These are phyloP conservation scores for Nettapus auritus DNA, from an alignment of 2,113 vertebrate genomes.

Conservation along the genomic window DNA sequence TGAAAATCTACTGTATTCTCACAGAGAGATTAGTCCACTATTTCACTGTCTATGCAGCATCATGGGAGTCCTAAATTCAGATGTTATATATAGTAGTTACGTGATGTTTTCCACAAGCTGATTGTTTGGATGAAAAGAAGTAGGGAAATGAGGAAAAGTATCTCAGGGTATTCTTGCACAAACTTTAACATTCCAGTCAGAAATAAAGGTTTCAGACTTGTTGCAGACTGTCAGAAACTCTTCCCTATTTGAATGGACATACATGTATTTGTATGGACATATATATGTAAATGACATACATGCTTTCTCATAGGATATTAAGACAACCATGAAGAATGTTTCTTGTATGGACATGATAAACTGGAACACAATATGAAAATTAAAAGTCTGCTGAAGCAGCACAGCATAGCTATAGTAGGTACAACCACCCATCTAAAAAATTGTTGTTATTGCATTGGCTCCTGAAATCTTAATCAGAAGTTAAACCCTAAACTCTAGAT, in stretches of 20 bases:
- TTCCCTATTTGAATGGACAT: background rate
- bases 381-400: background rate
- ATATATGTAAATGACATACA: background rate
- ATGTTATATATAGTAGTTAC: background rate
- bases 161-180: background rate
- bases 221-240: background rate
- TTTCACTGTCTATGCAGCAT: background rate
- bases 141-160: background rate
- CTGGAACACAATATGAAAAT: background rate
- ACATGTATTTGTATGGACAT: no score
- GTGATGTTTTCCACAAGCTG: background rate
- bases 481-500: background rate
- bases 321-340: background rate
- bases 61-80: background rate
- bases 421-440: background rate
- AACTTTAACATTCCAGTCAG: background rate
- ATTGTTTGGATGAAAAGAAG: background rate
- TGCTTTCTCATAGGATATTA: background rate
- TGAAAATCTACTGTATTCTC: background rate
- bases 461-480: background rate
- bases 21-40: background rate
- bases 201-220: background rate
- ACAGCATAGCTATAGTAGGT: background rate
- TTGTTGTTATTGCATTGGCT: background rate
- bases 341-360: background rate